A percentile compares a stretch with the other conserved stretches of the same genome.
phyloP scores from a whole-genome alignment of 2,888 invertebrate genomes.

The Empis livida region DNA sequence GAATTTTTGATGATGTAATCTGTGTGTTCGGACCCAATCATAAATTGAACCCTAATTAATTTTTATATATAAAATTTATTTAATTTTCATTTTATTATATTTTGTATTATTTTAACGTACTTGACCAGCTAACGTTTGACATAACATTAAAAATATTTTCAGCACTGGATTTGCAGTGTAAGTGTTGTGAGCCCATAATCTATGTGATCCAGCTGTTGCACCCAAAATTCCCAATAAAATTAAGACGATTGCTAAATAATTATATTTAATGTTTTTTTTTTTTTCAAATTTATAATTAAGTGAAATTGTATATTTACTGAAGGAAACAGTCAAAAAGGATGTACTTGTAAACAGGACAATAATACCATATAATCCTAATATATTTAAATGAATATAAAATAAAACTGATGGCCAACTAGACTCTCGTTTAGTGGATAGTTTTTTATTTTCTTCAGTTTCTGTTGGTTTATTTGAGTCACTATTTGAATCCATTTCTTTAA shows the following conservation, averaged over 20 bases:
- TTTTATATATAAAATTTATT: too few relatives aligned
- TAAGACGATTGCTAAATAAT: slow-evolving; percentile 45
- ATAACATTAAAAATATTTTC: slow-evolving; percentile 62
- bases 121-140: slow-evolving; percentile 78
- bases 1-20: slow-evolving; percentile 68
- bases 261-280: neutral
- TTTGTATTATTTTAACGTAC: slow-evolving; percentile 39
- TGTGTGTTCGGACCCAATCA: slow-evolving; percentile 70
- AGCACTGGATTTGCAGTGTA: slow-evolving; percentile 64
- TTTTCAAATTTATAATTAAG: neutral
- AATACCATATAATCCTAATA: slow-evolving; percentile 51
- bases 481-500: neutral
- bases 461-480: neutral
- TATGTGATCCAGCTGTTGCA: slow-evolving; percentile 81
- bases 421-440: slow-evolving; percentile 38
- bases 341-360: slow-evolving; percentile 47
- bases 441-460: neutral
- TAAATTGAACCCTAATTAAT: slow-evolving; percentile 55
- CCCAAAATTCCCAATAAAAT: slow-evolving; percentile 57
- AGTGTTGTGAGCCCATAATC: slow-evolving; percentile 82
- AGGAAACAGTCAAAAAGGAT: slow-evolving; percentile 46
- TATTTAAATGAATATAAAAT: slow-evolving; percentile 59
- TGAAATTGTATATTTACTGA: slow-evolving; percentile 41
- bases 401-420: slow-evolving; percentile 61
- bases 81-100: too few relatives aligned